Evolutionary conservation across 1,140 invertebrate genomes (phyloP), one percentile per base, ranked within the genome.

Genomic region (Ganaspis sp.): DNA sequence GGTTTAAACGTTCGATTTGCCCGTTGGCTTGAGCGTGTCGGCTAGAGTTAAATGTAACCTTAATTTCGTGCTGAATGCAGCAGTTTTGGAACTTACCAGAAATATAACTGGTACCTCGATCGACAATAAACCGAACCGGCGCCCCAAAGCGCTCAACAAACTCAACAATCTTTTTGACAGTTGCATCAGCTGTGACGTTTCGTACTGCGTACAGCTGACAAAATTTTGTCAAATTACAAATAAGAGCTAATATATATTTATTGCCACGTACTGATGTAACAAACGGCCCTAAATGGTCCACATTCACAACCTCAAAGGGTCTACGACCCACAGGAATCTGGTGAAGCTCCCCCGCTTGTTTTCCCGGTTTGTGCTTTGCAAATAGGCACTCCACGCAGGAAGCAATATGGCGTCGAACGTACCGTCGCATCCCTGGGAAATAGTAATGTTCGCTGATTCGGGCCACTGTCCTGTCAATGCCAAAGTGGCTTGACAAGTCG

Each of bases 31-130:
- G 69, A 0, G 85, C 83, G 12, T 74, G 81, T 9, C 70, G 72
- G 17, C 84, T 78, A 11, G 83, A 83, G 49, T 78, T 85, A 21
- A 53, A 17, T 0, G 80, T 73, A 53, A 83, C 78, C 21, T 76
- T 77, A 9, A 70, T 70, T 29, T 15, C 69, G 23, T 34, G 34
- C 9, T 34, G 29, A 37, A 12, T 17, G 37, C 69, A 70, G n/a
- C 6, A 37, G 8, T 38, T 6, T n/a, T 37, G 17, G 17, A 70
- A 70, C 8, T 34, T 19, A 11, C 5, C 12, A 17, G 69, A 70
- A 6, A 26, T 70, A 26, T 15, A 70, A 17, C 26, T 11, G 5
- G 69, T 70, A 17, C 69, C 69, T 34, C 69, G 29, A 15, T 70
- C 69, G 0, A 26, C 34, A 70, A 70, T 70, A 37, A 70, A 37